Conservation (phyloP, 2,888 invertebrate species). For the Plemyria rubiginata region DNA sequence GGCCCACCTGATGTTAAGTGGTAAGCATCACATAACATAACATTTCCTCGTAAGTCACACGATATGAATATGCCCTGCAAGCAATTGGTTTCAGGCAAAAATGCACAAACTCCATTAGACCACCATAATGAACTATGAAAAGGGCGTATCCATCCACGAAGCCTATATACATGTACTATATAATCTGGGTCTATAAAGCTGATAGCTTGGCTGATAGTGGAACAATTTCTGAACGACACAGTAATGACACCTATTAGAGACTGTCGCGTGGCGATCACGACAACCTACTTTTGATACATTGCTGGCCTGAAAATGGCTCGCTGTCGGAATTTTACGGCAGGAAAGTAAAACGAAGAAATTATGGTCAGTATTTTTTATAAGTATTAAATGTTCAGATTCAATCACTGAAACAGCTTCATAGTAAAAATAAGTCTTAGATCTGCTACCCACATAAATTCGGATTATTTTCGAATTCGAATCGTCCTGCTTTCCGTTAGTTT, state of each 20-base stretch:
- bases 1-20: too few species aligned
- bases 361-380: neutral
- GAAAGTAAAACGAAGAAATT: constrained; percentile 9
- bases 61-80: too few species aligned
- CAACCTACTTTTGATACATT: constrained; percentile 67
- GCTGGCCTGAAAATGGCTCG: constrained; percentile 34
- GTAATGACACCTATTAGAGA: constrained; percentile 83
- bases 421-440: too few species aligned
- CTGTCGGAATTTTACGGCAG: constrained; percentile 16
- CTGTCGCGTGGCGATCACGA: constrained; percentile 70
- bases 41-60: too few species aligned
- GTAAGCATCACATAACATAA: too few species aligned
- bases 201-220: constrained; percentile 81
- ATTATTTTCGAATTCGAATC: too few species aligned
- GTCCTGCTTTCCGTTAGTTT: too few species aligned
- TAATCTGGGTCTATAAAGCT: constrained; percentile 82
- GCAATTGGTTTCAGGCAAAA: constrained; percentile 2
- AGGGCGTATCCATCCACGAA: constrained; percentile 52
- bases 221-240: constrained; percentile 82
- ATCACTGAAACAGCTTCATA: too few species aligned
- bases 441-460: too few species aligned
- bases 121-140: constrained; percentile 53
- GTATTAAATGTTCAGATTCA: too few species aligned
- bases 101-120: constrained; percentile 54
- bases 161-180: constrained; percentile 62